phyloP scores from a whole-genome alignment of 2,797 vertebrate genomes.

The Moxostoma hubbsi region DNA sequence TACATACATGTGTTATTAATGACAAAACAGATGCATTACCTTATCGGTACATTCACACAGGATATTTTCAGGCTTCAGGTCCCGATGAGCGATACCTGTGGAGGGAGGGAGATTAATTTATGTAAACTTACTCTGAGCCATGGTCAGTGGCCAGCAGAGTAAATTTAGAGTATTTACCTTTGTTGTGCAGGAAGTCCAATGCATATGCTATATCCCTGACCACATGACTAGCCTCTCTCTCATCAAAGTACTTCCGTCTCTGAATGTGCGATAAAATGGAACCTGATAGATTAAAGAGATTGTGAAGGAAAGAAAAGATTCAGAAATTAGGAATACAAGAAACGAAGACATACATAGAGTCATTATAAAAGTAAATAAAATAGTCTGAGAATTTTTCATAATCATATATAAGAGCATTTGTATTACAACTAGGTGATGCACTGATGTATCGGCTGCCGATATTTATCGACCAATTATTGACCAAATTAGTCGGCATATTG shows the following conservation, averaged over 20 bases:
- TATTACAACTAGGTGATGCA: background rate
- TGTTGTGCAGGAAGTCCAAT: constrained; percentile 94
- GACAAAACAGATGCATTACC: constrained; percentile 67
- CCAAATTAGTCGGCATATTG: no score
- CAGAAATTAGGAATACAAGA: background rate
- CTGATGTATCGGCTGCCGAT: no score
- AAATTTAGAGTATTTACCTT: constrained; percentile 76
- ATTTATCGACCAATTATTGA: no score
- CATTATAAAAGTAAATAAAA: background rate
- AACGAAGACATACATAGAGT: background rate
- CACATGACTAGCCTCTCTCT: constrained; percentile 93
- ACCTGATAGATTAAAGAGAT: constrained; percentile 70
- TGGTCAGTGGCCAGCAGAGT: background rate
- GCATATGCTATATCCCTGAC: constrained; percentile 92
- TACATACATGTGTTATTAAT: background rate
- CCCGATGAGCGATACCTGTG: constrained; percentile 93
- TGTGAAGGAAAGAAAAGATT: background rate
- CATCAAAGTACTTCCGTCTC: constrained; percentile 92
- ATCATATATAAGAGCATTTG: background rate
- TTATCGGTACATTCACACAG: constrained; percentile 91
- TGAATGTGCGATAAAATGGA: constrained; percentile 95
- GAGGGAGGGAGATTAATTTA: background rate
- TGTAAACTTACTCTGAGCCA: constrained; percentile 1
- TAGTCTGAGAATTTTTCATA: background rate
- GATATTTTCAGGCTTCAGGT: constrained; percentile 96